These are phyloP conservation scores for Sturmia bella DNA, from an alignment of 2,888 invertebrate species.

Conservation along the genomic window DNA sequence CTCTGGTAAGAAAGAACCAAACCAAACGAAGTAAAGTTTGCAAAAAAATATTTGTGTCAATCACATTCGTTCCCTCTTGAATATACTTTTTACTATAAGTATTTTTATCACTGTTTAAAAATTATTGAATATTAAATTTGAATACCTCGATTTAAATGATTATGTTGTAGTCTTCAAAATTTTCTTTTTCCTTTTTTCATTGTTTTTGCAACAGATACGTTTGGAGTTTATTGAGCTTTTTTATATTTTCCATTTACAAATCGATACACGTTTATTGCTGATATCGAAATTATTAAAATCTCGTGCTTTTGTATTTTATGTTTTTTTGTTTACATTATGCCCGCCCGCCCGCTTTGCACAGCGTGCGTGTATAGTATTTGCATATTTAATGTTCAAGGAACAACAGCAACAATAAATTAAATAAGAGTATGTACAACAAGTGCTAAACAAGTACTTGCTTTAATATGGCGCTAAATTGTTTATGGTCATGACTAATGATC, in stretches of 20 bases:
- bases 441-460: conserved; percentile 65
- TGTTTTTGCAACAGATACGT: conserved; percentile 51
- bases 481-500: conserved; percentile 57
- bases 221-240: conserved; percentile 39
- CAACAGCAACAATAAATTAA: conserved; percentile 9
- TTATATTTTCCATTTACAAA: conserved; percentile 68
- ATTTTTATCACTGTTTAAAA: conserved; percentile 12
- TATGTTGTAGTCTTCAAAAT: conserved; percentile 70
- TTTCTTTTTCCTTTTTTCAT: conserved; percentile 55
- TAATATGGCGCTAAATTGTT: conserved; percentile 69
- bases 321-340: conserved; percentile 10
- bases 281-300: conserved; percentile 72
- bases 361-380: conserved; percentile 25
- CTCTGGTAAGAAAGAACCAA: too few relatives aligned
- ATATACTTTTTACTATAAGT: too few relatives aligned
- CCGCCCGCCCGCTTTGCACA: background rate
- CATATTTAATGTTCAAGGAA: conserved; percentile 50
- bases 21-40: too few relatives aligned
- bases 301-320: conserved; percentile 27
- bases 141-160: conserved; percentile 60
- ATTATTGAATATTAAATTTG: conserved; percentile 74
- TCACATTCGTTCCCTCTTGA: too few relatives aligned
- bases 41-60: too few relatives aligned
- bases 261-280: conserved; percentile 77
- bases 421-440: conserved; percentile 38